A percentile compares a stretch with the other conserved stretches of the same genome.
Evolutionary conservation across 2,888 invertebrate genomes (phyloP).

Genomic region (Rhyacophila evoluta): DNA sequence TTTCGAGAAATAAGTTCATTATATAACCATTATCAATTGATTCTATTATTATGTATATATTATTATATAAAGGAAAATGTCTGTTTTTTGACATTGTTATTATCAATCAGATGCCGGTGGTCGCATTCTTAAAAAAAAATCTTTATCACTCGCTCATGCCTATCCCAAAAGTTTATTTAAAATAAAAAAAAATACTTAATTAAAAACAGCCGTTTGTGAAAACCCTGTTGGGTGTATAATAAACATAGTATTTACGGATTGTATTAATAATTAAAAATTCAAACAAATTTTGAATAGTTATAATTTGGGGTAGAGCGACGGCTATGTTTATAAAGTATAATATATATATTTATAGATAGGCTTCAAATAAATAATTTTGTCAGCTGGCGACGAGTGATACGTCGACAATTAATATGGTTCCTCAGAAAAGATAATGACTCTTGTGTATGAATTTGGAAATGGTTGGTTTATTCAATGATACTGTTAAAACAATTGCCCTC

Average conservation of each 20-base stretch:
- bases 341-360: constrained; percentile 53
- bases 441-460: constrained; percentile 6
- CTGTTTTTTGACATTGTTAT: constrained; percentile 19
- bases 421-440: constrained; percentile 5
- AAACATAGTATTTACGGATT: constrained; percentile 1
- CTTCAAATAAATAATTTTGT: constrained; percentile 51
- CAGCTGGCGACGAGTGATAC: not conserved
- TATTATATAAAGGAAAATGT: not conserved
- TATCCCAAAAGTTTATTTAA: constrained; percentile 17
- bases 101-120: not conserved
- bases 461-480: not conserved
- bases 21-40: constrained; percentile 24
- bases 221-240: not conserved
- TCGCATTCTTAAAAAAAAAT: constrained; percentile 10
- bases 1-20: not conserved
- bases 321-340: constrained; percentile 35
- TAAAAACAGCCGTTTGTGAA: not conserved
- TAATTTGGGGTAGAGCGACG: constrained; percentile 36
- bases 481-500: not conserved
- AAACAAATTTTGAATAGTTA: constrained; percentile 26
- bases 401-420: constrained; percentile 11
- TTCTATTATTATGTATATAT: constrained; percentile 23
- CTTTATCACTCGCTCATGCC: constrained; percentile 19
- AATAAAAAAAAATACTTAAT: not conserved
- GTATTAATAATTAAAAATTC: not conserved